Conservation (phyloP, 1,140 invertebrate genomes). For the Radopholus similis region DNA sequence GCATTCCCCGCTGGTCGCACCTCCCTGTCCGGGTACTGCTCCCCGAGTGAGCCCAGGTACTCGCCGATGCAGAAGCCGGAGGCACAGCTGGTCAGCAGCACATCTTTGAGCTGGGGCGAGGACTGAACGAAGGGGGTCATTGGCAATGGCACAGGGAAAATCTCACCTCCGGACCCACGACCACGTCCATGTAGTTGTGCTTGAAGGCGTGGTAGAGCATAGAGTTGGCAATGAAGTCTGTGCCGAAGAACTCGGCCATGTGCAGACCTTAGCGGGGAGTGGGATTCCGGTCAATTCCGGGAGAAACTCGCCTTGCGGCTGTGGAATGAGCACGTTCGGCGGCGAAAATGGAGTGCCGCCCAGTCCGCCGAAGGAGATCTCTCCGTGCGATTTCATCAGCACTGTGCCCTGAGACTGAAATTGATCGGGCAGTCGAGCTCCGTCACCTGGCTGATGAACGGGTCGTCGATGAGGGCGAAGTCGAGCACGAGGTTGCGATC, state of each 20-base stretch:
- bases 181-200: conserved; percentile 55
- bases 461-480: conserved; percentile 50
- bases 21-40: conserved; percentile 53
- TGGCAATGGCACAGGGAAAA: conserved; percentile 2
- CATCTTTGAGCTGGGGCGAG: conserved; percentile 45
- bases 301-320: conserved; percentile 46
- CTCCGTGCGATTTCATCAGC: conserved; percentile 53
- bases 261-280: conserved; percentile 41
- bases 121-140: conserved; percentile 17
- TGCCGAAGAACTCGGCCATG: conserved; percentile 58
- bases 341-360: conserved; percentile 57
- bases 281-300: background rate
- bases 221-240: conserved; percentile 59
- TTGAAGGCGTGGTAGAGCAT: conserved; percentile 59
- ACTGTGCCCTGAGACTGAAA: conserved; percentile 39
- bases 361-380: conserved; percentile 47
- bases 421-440: background rate
- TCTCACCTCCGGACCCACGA: conserved; percentile 49
- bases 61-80: conserved; percentile 58
- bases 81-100: conserved; percentile 50
- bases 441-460: conserved; percentile 47
- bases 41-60: conserved; percentile 52
- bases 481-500: conserved; percentile 55
- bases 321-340: conserved; percentile 54
- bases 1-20: background rate